Percentiles rank a stretch among this genome's conserved stretches.
Evolutionary conservation across 2,888 invertebrate species (phyloP).

Genomic region (Lithophane ornitopus): DNA sequence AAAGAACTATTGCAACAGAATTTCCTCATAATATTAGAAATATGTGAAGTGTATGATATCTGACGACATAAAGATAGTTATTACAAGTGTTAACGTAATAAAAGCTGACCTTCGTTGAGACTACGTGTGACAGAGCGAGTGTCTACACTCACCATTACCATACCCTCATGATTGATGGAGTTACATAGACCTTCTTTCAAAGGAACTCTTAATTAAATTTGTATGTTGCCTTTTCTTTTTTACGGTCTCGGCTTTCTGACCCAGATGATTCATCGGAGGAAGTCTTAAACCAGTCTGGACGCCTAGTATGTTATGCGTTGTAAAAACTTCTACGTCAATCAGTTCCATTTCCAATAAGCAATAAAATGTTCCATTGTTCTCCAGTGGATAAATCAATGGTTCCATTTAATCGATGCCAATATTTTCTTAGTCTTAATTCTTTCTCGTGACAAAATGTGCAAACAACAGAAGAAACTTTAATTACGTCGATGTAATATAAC

Average conservation of each 20-base stretch:
- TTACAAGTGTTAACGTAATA: slow-evolving; percentile 58
- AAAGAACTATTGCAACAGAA: slow-evolving; percentile 42
- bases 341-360: slow-evolving; percentile 62
- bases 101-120: slow-evolving; percentile 67
- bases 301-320: slow-evolving; percentile 42
- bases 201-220: slow-evolving; percentile 64
- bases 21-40: slow-evolving; percentile 15
- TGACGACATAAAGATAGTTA: slow-evolving; percentile 59
- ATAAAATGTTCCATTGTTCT: slow-evolving; percentile 65
- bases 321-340: slow-evolving; percentile 55
- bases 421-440: slow-evolving; percentile 53
- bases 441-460: slow-evolving; percentile 40
- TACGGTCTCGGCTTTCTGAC: slow-evolving; percentile 48
- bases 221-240: slow-evolving; percentile 59
- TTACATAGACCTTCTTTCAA: slow-evolving; percentile 59
- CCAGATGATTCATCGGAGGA: slow-evolving; percentile 66
- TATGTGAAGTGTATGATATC: slow-evolving; percentile 42
- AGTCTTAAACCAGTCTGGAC: slow-evolving; percentile 51
- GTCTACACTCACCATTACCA: slow-evolving; percentile 69
- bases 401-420: slow-evolving; percentile 47
- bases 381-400: slow-evolving; percentile 46
- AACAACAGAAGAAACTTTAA: slow-evolving; percentile 25
- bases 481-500: slow-evolving; percentile 14
- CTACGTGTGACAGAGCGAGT: slow-evolving; percentile 66
- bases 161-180: slow-evolving; percentile 68